Base-by-base conservation (phyloP, 1,140 invertebrate species). In the Plodia interpunctella region DNA sequence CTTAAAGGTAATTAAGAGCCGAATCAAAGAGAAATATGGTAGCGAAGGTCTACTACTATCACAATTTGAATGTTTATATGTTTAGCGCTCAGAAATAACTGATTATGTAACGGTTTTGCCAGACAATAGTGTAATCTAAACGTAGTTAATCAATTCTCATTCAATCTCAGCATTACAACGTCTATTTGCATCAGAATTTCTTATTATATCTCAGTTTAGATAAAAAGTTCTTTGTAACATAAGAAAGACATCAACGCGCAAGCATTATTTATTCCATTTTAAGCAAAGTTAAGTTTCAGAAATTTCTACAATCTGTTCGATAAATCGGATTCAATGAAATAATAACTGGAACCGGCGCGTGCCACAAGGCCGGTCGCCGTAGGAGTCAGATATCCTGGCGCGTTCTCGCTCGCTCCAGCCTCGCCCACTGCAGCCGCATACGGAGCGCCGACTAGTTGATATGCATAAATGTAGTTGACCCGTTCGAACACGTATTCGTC, bases 281-380 rank as follows among this genome's bases (percentile, higher is more conserved):
- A 35, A 30, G 28, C 35, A 38, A 38, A 11, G 5, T 3, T 15
- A 44, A 15, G 15, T 2, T 44, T 17, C 13, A 44, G 5, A 44
- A 15, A 44, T 44, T 35, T 10, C n/a, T 55, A 49, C 80, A 75
- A 80, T 83, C 63, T 77, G 67, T 63, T 66, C 71, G 64, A 62
- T 78, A 79, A 82, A 82, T 82, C 78, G 76, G n/a, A 44, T 44
- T n/a, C 38, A 77, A 78, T 74, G 65, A 61, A 70, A 72, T 73
- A 84, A 68, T 67, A 64, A 71, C 68, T 63, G 65, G 20, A 15
- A 64, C 62, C 65, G 83, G 82, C 85, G 83, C 83, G 86, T 88
- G 86, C 86, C 86, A 65, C 85, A 86, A 88, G 86, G 86, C 77
- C 86, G 80, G 70, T 72, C 73, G 70, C 76, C 72, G 78, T 71